These are phyloP conservation scores for Labeo catla DNA, from an alignment of 2,113 vertebrate species.

Conservation along the genomic window DNA sequence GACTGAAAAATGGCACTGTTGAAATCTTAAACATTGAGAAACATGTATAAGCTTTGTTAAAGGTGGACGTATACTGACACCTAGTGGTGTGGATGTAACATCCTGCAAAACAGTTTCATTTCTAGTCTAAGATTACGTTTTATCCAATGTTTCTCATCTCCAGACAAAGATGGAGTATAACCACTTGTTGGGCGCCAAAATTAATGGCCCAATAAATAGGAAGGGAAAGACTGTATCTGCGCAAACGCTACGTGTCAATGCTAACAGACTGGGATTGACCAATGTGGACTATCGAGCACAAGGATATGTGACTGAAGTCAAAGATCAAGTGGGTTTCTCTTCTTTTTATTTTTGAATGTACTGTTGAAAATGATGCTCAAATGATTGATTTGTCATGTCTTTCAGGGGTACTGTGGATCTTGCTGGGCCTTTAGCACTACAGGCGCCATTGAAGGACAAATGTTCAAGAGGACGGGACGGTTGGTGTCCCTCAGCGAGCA, in stretches of 20 bases:
- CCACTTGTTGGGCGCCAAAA: constrained; percentile 69
- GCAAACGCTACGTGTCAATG: constrained; percentile 62
- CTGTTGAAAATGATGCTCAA: neutral
- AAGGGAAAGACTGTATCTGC: constrained; percentile 63
- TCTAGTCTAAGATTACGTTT: neutral
- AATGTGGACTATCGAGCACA: constrained; percentile 73
- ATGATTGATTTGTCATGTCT: neutral
- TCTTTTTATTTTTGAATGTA: neutral
- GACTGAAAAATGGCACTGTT: neutral
- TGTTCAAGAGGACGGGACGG: constrained; percentile 75
- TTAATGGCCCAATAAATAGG: constrained; percentile 59
- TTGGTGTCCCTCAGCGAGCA: constrained; percentile 79
- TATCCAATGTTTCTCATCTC: neutral
- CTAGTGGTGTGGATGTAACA: constrained; percentile 22
- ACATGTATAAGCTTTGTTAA: neutral
- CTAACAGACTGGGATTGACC: constrained; percentile 54
- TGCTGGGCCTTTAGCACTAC: constrained; percentile 85
- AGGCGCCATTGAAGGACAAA: constrained; percentile 78
- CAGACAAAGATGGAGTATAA: constrained; percentile 73
- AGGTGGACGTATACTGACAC: neutral
- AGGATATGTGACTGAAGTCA: constrained; percentile 78
- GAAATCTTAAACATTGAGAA: neutral
- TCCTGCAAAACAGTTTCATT: neutral
- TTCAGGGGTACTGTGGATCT: constrained; percentile 79
- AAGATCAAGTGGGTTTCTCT: constrained; percentile 73